phyloP scores from a whole-genome alignment of 2,888 invertebrate genomes.

The Stenchaetothrips biformis region DNA sequence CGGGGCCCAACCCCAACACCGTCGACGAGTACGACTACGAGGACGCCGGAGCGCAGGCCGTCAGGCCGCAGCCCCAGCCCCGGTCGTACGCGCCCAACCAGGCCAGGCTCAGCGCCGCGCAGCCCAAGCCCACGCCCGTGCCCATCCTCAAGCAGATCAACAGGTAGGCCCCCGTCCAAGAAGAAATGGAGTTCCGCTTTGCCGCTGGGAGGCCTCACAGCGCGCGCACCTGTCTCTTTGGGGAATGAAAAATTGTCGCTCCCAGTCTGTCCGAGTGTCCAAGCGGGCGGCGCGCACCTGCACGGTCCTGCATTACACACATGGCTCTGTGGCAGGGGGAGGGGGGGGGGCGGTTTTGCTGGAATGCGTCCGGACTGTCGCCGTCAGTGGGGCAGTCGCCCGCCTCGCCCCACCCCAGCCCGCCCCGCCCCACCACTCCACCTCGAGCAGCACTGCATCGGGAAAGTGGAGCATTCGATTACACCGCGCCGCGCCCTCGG shows the following conservation, averaged over 20 bases:
- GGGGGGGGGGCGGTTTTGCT: background rate
- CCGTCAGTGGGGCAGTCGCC: conserved; percentile 9
- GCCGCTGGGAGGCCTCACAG: too few species aligned
- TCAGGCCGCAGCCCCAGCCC: conserved; percentile 48
- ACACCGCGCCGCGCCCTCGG: background rate
- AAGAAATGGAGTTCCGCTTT: background rate
- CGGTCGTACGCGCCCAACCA: conserved; percentile 25
- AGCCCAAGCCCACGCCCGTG: conserved; percentile 58
- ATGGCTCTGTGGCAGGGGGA: too few species aligned
- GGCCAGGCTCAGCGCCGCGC: conserved; percentile 32
- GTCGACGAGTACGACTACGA: conserved; percentile 49
- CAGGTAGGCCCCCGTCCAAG: conserved; percentile 51
- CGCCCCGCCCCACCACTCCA: conserved; percentile 26
- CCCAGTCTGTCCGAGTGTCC: too few species aligned
- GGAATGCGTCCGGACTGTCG: background rate
- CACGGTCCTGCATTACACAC: too few species aligned
- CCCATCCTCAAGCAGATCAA: conserved; percentile 84
- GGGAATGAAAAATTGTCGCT: too few species aligned
- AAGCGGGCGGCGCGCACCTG: too few species aligned
- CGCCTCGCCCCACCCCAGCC: conserved; percentile 24
- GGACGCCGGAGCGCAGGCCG: conserved; percentile 44
- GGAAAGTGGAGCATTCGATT: conserved; percentile 20
- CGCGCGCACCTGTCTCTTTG: too few species aligned
- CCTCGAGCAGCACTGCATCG: conserved; percentile 9
- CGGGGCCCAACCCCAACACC: conserved; percentile 41